Percentiles rank a stretch among this genome's conserved stretches.
These are phyloP conservation scores for Danaus chrysippus DNA, from an alignment of 2,888 invertebrate genomes.

Conservation along the genomic window DNA sequence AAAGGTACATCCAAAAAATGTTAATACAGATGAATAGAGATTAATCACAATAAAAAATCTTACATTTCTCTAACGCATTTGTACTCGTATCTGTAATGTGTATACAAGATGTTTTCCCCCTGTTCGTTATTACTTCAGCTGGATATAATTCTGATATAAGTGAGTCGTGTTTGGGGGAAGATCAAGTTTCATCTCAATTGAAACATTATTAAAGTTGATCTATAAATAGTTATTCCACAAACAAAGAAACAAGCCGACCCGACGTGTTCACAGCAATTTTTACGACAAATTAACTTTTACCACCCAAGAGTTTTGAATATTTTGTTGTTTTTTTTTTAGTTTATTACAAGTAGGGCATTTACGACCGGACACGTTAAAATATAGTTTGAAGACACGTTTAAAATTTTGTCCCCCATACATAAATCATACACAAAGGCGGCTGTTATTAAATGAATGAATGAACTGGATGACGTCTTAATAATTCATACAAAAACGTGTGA, in stretches of 20 bases:
- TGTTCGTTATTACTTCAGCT: too few relatives aligned
- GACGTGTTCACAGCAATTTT: conserved; percentile 23
- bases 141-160: too few relatives aligned
- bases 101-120: too few relatives aligned
- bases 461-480: background rate
- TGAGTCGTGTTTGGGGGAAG: too few relatives aligned
- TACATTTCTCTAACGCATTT: too few relatives aligned
- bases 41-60: too few relatives aligned
- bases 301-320: conserved; percentile 31
- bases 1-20: too few relatives aligned
- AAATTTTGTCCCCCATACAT: conserved; percentile 37
- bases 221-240: conserved; percentile 7
- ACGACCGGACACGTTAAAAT: conserved; percentile 40
- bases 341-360: conserved; percentile 38
- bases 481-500: too few relatives aligned
- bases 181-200: too few relatives aligned
- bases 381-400: conserved; percentile 32
- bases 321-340: conserved; percentile 24
- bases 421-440: conserved; percentile 38
- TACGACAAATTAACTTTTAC: conserved; percentile 33
- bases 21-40: too few relatives aligned
- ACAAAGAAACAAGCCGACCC: conserved; percentile 27
- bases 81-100: too few relatives aligned
- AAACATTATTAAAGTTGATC: background rate
- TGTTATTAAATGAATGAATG: conserved; percentile 20